These are phyloP conservation scores for Desmophyllum pertusum DNA, from an alignment of 92 coral and sea anemone species.

Conservation along the genomic window DNA sequence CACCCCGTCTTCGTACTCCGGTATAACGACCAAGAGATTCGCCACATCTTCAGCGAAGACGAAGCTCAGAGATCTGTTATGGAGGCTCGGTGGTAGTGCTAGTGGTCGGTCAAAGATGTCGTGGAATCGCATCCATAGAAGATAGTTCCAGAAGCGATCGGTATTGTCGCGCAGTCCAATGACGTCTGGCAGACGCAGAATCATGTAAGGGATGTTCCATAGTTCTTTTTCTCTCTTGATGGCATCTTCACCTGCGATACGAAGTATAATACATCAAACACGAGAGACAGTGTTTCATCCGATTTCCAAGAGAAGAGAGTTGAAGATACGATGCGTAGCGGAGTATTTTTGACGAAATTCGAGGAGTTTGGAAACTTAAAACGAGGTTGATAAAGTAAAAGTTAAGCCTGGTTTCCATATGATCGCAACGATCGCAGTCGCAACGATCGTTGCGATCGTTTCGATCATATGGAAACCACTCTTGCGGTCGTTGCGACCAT, in stretches of 20 bases:
- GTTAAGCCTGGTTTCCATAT: too few relatives aligned
- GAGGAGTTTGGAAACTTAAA: too few relatives aligned
- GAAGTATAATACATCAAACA: too few relatives aligned
- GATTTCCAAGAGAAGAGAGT: too few relatives aligned
- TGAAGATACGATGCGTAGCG: too few relatives aligned
- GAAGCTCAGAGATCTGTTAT: conserved; percentile 77
- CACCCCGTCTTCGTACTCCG: conserved; percentile 40
- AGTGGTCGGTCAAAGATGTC: conserved; percentile 75
- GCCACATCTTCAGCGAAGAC: conserved; percentile 84
- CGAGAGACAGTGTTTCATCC: too few relatives aligned
- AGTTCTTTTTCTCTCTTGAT: conserved; percentile 66
- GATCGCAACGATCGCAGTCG: too few relatives aligned
- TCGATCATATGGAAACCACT: too few relatives aligned
- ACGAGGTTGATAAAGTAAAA: too few relatives aligned
- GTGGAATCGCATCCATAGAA: conserved; percentile 88
- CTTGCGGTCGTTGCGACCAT: too few relatives aligned
- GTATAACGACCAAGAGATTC: conserved; percentile 57
- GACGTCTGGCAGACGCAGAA: conserved; percentile 94
- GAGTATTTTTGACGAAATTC: too few relatives aligned
- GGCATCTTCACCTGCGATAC: conserved; percentile 74
- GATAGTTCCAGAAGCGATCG: conserved; percentile 92
- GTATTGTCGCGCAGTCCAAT: conserved; percentile 97
- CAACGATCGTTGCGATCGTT: too few relatives aligned
- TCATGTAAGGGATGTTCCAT: conserved; percentile 69
- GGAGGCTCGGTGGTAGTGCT: conserved; percentile 68